phyloP scores from a whole-genome alignment of 1,140 invertebrate genomes.

The Brachionus paranguensis region DNA sequence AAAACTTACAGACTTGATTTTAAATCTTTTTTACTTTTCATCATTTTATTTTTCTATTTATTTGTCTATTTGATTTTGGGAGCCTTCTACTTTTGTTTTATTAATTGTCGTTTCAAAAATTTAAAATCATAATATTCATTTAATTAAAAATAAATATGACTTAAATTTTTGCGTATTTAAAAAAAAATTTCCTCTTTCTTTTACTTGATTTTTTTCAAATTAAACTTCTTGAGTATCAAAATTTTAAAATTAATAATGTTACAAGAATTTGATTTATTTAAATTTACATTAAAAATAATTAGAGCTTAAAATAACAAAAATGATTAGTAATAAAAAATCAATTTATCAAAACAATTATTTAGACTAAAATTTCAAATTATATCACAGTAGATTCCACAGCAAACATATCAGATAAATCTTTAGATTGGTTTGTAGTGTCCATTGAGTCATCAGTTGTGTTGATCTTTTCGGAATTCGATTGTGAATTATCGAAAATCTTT shows the following conservation, averaged over 20 bases:
- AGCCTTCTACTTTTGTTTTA: too few relatives aligned
- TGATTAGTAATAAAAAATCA: not conserved
- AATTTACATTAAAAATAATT: not conserved
- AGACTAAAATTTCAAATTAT: conserved; percentile 20
- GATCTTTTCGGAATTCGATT: not conserved
- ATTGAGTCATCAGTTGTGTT: not conserved
- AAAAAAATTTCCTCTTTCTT: too few relatives aligned
- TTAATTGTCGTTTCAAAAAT: too few relatives aligned
- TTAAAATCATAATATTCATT: too few relatives aligned
- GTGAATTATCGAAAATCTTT: conserved; percentile 17
- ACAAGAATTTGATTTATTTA: not conserved
- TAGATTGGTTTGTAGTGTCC: not conserved
- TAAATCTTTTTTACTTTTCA: too few relatives aligned
- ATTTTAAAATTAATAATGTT: not conserved
- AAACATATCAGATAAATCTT: conserved; percentile 32
- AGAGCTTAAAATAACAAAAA: not conserved
- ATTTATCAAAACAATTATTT: not conserved
- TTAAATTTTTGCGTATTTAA: too few relatives aligned
- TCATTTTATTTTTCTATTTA: too few relatives aligned
- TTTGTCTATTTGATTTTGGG: too few relatives aligned
- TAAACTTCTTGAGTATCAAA: too few relatives aligned
- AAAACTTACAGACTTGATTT: too few relatives aligned
- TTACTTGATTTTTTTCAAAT: too few relatives aligned
- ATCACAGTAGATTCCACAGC: conserved; percentile 37
- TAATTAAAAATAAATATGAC: too few relatives aligned